Conservation (phyloP, 2,888 invertebrate genomes). For the Rhagophthalmus giganteus region DNA sequence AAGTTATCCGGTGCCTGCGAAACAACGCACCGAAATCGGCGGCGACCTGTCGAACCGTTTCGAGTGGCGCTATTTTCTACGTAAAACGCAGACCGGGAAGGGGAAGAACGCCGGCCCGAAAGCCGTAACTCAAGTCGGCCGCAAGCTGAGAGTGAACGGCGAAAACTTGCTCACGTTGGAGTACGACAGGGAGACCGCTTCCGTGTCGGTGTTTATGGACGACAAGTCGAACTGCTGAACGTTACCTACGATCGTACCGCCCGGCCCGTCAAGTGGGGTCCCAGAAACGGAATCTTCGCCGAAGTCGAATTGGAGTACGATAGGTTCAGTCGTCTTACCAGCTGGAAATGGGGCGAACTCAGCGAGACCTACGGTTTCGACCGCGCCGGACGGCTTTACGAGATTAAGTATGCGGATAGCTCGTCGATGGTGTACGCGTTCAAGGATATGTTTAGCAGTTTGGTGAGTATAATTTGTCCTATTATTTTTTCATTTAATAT, state of each 20-base stretch:
- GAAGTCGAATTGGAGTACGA: slow-evolving; percentile 92
- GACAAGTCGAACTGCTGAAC: slow-evolving; percentile 81
- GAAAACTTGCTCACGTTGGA: slow-evolving; percentile 88
- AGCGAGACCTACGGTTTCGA: slow-evolving; percentile 91
- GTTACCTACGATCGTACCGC: slow-evolving; percentile 86
- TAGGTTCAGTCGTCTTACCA: slow-evolving; percentile 82
- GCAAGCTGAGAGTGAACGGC: slow-evolving; percentile 86
- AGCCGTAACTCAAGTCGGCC: slow-evolving; percentile 79
- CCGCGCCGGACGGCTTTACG: slow-evolving; percentile 83
- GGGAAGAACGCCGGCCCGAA: slow-evolving; percentile 62
- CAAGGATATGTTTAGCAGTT: slow-evolving; percentile 85
- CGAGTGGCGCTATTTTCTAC: slow-evolving; percentile 93
- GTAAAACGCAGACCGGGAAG: slow-evolving; percentile 70
- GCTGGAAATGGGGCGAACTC: slow-evolving; percentile 92
- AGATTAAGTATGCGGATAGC: slow-evolving; percentile 88
- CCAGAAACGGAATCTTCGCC: slow-evolving; percentile 82
- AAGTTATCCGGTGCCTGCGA: slow-evolving; percentile 88
- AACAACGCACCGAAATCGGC: slow-evolving; percentile 86
- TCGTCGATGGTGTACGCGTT: slow-evolving; percentile 90
- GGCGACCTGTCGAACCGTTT: slow-evolving; percentile 90
- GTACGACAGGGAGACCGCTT: slow-evolving; percentile 85
- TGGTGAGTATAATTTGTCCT: slow-evolving; percentile 55
- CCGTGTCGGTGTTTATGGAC: slow-evolving; percentile 85
- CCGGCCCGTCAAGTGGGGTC: slow-evolving; percentile 82
- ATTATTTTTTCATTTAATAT: neutral